These are phyloP conservation scores for Pristionchus fissidentatus DNA, from an alignment of 2,888 invertebrate genomes.

Conservation along the genomic window DNA sequence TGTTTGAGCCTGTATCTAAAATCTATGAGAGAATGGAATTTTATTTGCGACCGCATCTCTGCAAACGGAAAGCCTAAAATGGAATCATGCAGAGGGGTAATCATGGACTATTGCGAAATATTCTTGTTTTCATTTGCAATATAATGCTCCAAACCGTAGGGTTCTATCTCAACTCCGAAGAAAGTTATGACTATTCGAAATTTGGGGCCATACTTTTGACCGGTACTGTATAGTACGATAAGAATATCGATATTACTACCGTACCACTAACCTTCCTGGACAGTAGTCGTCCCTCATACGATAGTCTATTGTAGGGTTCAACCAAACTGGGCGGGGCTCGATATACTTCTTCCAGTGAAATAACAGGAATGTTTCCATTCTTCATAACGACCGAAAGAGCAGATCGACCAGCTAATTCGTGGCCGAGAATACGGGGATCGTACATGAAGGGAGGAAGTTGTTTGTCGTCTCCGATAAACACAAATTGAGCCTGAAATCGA, in stretches of 20 bases:
- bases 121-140: conserved; percentile 7
- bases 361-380: not conserved
- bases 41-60: not conserved
- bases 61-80: not conserved
- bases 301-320: not conserved
- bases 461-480: not conserved
- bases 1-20: no score
- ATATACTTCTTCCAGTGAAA: not conserved
- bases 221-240: no score
- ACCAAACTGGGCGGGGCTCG: not conserved
- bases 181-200: not conserved
- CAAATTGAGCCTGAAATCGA: not conserved
- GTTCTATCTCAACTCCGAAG: not conserved
- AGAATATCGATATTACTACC: no score
- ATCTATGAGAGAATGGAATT: no score
- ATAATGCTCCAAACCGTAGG: not conserved
- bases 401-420: not conserved
- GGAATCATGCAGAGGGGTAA: no score
- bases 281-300: not conserved
- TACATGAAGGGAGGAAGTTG: not conserved
- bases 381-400: not conserved
- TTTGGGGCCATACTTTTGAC: no score
- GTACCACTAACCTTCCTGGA: no score
- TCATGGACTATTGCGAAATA: conserved; percentile 13
- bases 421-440: not conserved